These are phyloP conservation scores for Astreopora myriophthalma DNA, from an alignment of 64 coral and sea anemone genomes.

Conservation along the genomic window DNA sequence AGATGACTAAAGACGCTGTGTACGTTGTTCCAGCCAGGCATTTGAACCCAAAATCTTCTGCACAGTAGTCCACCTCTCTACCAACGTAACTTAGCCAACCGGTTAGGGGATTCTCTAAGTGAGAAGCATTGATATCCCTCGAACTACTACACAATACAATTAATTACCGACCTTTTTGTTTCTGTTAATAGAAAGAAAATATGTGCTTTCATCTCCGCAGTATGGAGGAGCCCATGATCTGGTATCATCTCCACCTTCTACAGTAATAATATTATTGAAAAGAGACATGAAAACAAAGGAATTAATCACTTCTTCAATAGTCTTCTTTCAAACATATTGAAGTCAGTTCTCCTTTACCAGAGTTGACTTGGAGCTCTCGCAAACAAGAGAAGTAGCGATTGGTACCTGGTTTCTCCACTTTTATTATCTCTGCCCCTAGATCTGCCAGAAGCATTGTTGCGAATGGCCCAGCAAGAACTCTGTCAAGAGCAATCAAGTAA, in stretches of 20 bases:
- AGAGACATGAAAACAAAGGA: background rate
- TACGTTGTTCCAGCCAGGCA: too few species aligned
- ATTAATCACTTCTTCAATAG: too few species aligned
- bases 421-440: constrained; percentile 89
- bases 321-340: too few species aligned
- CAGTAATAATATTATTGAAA: background rate
- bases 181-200: constrained; percentile 89
- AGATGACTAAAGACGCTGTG: too few species aligned
- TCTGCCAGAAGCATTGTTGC: constrained; percentile 92
- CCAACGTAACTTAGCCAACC: too few species aligned
- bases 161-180: constrained; percentile 74
- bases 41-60: too few species aligned
- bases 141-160: background rate
- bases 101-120: too few species aligned
- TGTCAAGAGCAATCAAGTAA: background rate
- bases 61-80: too few species aligned
- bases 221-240: constrained; percentile 92
- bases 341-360: background rate
- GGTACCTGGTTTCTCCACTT: constrained; percentile 90
- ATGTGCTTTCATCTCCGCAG: constrained; percentile 78
- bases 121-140: too few species aligned
- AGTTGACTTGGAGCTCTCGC: background rate
- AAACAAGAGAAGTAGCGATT: too few species aligned
- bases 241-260: constrained; percentile 88
- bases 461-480: constrained; percentile 96